Percentiles rank a stretch among this genome's conserved stretches.
phyloP scores from a whole-genome alignment of 2,797 vertebrate species.

The Limnodromus scolopaceus region DNA sequence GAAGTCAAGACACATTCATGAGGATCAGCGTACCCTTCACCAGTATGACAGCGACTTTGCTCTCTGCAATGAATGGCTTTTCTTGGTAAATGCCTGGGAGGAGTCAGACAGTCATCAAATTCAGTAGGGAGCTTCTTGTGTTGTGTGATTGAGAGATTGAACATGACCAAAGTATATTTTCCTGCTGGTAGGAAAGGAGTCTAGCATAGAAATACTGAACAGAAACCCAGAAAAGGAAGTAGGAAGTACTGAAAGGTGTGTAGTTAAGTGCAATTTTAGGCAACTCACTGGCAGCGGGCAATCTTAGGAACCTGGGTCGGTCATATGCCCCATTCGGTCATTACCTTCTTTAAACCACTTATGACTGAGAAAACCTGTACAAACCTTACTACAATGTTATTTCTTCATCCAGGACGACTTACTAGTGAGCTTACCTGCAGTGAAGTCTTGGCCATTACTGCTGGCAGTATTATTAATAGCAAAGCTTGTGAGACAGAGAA shows the following conservation, averaged over 20 bases:
- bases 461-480: background rate
- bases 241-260: background rate
- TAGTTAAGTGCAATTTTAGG: background rate
- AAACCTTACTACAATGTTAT: background rate
- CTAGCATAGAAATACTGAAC: background rate
- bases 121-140: background rate
- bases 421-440: background rate
- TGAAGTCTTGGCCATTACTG: background rate
- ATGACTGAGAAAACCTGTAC: background rate
- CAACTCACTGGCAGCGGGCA: background rate
- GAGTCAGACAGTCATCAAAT: background rate
- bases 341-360: background rate
- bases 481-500: background rate
- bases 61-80: fast-evolving
- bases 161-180: background rate
- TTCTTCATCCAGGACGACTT: background rate
- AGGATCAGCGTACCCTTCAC: background rate
- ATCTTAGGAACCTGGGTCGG: background rate
- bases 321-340: background rate
- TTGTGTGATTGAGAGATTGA: background rate
- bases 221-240: background rate
- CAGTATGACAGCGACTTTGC: fast-evolving
- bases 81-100: background rate
- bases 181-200: background rate
- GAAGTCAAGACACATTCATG: fast-evolving